Evolutionary conservation across 2,888 invertebrate genomes (phyloP), one percentile per base, ranked within the genome.

Genomic region (Platypus cylindrus): DNA sequence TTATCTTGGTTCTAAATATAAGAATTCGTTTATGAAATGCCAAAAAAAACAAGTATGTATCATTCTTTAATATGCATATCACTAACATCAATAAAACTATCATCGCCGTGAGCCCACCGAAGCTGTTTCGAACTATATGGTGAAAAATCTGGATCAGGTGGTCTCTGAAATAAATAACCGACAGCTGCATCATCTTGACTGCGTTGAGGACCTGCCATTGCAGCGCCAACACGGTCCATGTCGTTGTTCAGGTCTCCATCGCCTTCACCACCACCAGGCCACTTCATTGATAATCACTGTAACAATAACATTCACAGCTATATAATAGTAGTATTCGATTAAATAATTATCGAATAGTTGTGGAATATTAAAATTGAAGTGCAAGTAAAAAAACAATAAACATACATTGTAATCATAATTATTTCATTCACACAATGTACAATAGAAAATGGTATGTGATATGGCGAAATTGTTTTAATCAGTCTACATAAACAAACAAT

Each of bases 141-240:
- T 43, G 76, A 71, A 33, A 86, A 76, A 58, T 89, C 87, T 35
- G 77, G 75, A 58, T 89, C 87, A 46, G 81, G 79, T 43, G 80
- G 78, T 47, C 82, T 64, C 59, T 87, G 87, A 60, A 86, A 93
- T 48, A 89, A 85, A 63, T 93, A 93, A 54, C 89, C 85, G 49
- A 90, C 90, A 61, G 83, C 80, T 45, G 87, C 87, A 70, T 91
- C 91, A 63, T 91, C 90, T 64, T 84, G 84, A 45, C 80, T 68
- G 54, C 79, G 75, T 63, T 70, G 71, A 62, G 73, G 78, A 61
- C 66, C 70, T 63, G 72, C 70, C 20, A 39, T 23, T 3, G 30
- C 34, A 26, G 27, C 35, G 11, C 24, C 32, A 11, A 34, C 24
- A 32, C 31, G 32, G 55, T 73, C 73, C 71, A 70, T 76, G 62